phyloP scores from a whole-genome alignment of 2,113 vertebrate species.

The Axis porcinus region DNA sequence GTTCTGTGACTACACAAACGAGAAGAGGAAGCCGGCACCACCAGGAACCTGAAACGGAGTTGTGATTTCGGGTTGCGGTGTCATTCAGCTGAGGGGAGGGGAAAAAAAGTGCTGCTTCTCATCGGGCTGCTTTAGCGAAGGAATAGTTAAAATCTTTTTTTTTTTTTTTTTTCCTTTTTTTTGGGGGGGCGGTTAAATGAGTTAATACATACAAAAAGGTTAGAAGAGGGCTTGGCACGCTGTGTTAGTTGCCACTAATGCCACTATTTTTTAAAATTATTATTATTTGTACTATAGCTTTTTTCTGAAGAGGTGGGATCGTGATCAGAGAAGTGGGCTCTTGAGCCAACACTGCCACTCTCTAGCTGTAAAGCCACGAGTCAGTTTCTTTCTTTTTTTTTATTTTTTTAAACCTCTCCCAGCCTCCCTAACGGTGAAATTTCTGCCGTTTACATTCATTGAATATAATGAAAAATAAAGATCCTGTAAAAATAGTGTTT shows the following conservation, averaged over 20 bases:
- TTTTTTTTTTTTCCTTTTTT: background rate
- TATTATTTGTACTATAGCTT: background rate
- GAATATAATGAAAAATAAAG: background rate
- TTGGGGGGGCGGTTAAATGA: background rate
- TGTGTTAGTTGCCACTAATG: background rate
- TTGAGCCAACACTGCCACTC: background rate
- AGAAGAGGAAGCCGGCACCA: conserved; percentile 82
- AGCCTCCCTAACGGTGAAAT: background rate
- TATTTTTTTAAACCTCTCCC: background rate
- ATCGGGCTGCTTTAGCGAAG: background rate
- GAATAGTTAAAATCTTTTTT: background rate
- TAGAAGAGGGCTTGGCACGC: background rate
- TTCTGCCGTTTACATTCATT: background rate
- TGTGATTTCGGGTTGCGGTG: conserved; percentile 78
- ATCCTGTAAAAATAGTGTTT: background rate
- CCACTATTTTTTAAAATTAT: background rate
- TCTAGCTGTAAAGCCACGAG: background rate
- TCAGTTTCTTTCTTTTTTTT: background rate
- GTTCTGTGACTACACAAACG: conserved; percentile 79
- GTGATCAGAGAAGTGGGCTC: background rate
- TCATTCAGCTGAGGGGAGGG: conserved; percentile 59
- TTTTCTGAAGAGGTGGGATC: background rate
- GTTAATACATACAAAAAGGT: background rate
- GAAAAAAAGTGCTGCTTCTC: background rate
- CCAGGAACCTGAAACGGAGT: conserved; percentile 62